Evolutionary conservation across 2,113 vertebrate genomes (phyloP).

Genomic region (Eubucco bourcierii): DNA sequence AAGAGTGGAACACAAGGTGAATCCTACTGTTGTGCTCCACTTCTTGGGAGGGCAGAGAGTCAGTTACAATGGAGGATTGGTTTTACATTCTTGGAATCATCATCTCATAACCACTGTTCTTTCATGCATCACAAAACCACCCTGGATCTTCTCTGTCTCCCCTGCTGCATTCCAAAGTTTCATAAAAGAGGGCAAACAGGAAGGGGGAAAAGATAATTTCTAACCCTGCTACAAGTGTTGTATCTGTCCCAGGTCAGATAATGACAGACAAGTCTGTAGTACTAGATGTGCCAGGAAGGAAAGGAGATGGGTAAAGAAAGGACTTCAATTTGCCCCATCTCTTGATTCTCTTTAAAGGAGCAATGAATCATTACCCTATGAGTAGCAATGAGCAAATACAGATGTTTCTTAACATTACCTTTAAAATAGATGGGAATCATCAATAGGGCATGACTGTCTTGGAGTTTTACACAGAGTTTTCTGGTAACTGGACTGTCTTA

Average conservation of each 20-base stretch:
- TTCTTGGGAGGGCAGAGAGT: slow-evolving; percentile 21
- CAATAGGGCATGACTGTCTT: neutral
- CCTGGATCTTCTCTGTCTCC: neutral
- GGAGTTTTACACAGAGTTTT: neutral
- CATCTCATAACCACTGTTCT: slow-evolving; percentile 58
- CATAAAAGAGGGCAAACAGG: neutral
- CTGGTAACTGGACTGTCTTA: slow-evolving; percentile 7
- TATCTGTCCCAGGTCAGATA: neutral
- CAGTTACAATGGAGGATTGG: neutral
- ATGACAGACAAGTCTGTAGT: neutral
- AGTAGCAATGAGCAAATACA: neutral
- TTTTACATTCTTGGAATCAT: slow-evolving; percentile 66
- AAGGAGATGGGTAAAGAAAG: neutral
- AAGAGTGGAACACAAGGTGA: slow-evolving; percentile 31
- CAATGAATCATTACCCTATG: neutral
- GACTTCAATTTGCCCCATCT: neutral
- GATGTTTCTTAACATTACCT: neutral
- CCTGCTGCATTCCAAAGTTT: slow-evolving; percentile 28
- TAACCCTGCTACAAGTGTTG: neutral
- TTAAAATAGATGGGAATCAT: neutral
- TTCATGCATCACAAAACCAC: slow-evolving; percentile 26
- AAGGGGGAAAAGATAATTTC: neutral
- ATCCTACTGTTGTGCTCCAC: slow-evolving; percentile 35
- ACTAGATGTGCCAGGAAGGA: neutral
- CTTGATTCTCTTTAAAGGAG: neutral